Conservation (phyloP, 2,797 vertebrate species). For the Cyclura pinguis region DNA sequence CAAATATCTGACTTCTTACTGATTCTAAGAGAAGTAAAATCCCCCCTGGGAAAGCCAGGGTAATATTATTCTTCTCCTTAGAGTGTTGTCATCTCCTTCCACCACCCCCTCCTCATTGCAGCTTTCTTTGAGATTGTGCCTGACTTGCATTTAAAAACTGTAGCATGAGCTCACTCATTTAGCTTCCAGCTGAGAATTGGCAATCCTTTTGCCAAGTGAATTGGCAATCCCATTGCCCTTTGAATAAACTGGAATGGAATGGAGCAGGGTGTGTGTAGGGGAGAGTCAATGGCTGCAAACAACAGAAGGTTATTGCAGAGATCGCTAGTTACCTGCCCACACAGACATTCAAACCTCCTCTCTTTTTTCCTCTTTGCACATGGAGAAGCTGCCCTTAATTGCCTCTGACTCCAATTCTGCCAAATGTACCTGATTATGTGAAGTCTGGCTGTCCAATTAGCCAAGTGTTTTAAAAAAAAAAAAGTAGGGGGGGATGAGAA, state of each 20-base stretch:
- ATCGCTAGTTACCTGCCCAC: slow-evolving; percentile 14
- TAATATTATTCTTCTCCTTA: not conserved
- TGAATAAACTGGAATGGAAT: not conserved
- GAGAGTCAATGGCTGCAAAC: slow-evolving; percentile 9
- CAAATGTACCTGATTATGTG: not conserved
- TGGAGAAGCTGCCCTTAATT: slow-evolving; percentile 52
- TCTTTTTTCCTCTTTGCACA: slow-evolving; percentile 37
- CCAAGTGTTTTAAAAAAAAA: slow-evolving; percentile 4
- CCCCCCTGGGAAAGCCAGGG: not conserved
- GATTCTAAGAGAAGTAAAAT: too few species aligned
- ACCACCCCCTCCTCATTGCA: slow-evolving; percentile 42
- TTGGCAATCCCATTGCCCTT: not conserved
- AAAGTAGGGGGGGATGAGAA: not conserved
- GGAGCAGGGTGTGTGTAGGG: slow-evolving; percentile 6
- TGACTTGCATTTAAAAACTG: slow-evolving; percentile 36
- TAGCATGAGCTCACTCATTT: slow-evolving; percentile 19
- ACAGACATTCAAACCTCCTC: slow-evolving; percentile 18
- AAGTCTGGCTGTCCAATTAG: slow-evolving; percentile 21
- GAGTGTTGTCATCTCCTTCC: slow-evolving; percentile 18
- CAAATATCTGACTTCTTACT: too few species aligned
- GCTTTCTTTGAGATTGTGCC: slow-evolving; percentile 30
- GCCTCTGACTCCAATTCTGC: not conserved
- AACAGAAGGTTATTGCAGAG: slow-evolving; percentile 4
- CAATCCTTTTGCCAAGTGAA: slow-evolving; percentile 1
- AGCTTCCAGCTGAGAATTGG: slow-evolving; percentile 18